Evolutionary conservation across 2,888 invertebrate genomes (phyloP), one percentile per base, ranked within the genome.

Genomic region (Orchesellides sinensis): DNA sequence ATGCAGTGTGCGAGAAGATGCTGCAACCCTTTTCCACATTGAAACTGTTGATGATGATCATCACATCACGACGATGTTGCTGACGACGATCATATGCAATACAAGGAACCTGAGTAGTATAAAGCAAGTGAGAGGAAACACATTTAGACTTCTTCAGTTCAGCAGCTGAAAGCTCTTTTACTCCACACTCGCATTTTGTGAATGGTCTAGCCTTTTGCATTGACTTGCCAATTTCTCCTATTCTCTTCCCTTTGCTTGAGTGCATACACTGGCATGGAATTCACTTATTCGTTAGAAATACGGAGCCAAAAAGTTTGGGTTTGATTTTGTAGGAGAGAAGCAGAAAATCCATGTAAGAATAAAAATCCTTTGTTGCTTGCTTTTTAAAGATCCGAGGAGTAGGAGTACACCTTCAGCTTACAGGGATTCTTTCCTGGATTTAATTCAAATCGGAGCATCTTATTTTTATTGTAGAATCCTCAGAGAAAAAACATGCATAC

Each of bases 1-100:
- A 69, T 77, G 77, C 61, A 21, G 69, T 49, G 68, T 47, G 68
- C 40, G 47, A 47, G 32, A 59, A 77, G 61, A 49, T 27, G 61
- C n/a, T 8, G 32, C 32, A 61, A 61, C 29, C 61, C 61, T 61
- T 61, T 56, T 61, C n/a, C 25, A 23, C 14, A 56, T 23, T 5
- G 10, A 21, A 56, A 56, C 10, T 40, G 40, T 40, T 40, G 40
- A 40, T 40, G 40, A 8, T 40, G 40, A 40, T 40, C 14, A 10
- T 2, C 2, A 14, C 14, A 10, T 40, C 40, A 5, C n/a, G 10
- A 2, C n/a, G 10, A 2, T 40, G 4, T n/a, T 40, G 40, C 2
- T 40, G 40, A 2, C n/a, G 40, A 40, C n/a, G 40, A 40, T 40
- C 6, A 40, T 40, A n/a, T n/a, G n/a, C n/a, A n/a, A n/a, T n/a